Evolutionary conservation across 2,888 invertebrate species (phyloP).

Genomic region (Pristionchus exspectatus): DNA sequence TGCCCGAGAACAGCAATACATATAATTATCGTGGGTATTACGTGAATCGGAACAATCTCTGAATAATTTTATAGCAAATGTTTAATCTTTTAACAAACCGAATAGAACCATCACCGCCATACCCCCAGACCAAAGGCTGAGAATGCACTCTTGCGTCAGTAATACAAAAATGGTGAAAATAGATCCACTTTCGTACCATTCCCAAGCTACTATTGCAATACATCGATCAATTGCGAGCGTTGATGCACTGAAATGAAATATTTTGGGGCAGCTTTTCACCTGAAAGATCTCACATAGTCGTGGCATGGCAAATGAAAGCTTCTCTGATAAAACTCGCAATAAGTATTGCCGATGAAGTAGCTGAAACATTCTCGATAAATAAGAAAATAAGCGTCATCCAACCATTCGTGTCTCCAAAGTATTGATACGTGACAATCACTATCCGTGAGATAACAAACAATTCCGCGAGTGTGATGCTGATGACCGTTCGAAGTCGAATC

Average conservation of each 20-base stretch:
- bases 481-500: not conserved
- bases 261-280: not conserved
- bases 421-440: not conserved
- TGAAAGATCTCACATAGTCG: not conserved
- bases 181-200: conserved; percentile 7
- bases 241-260: not conserved
- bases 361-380: not conserved
- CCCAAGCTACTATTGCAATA: not conserved
- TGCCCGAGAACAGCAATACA: not conserved
- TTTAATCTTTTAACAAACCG: not conserved
- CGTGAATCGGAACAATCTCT: not conserved
- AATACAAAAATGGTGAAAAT: not conserved
- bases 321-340: not conserved
- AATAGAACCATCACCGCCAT: not conserved
- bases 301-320: not conserved
- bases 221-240: conserved; percentile 15
- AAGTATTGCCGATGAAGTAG: not conserved
- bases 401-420: not conserved
- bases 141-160: not conserved
- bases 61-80: not conserved
- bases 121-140: not conserved
- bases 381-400: not conserved
- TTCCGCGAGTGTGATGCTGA: not conserved
- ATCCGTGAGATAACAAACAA: not conserved
- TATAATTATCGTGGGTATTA: not conserved